Conservation (phyloP, 2,113 vertebrate species). For the Rhombomys opimus region DNA sequence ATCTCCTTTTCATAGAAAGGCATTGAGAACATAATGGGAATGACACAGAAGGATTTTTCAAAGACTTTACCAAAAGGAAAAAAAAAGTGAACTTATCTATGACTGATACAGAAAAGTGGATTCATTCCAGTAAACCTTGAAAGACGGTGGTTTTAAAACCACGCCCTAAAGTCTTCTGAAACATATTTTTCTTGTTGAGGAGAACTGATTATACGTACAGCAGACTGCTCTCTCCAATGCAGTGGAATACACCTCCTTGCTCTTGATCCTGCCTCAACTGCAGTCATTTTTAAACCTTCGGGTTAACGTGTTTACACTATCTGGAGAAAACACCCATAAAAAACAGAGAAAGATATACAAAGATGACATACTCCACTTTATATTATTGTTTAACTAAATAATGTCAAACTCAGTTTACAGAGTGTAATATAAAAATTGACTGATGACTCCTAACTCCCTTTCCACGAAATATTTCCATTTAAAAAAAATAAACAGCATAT, state of each 20-base stretch:
- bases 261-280: not conserved
- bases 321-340: not conserved
- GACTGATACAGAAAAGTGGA: slow-evolving; percentile 79
- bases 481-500: not conserved
- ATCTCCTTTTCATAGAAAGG: slow-evolving; percentile 76
- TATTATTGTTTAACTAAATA: not conserved
- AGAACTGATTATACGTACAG: not conserved
- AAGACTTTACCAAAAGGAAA: slow-evolving; percentile 75
- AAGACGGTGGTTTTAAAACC: slow-evolving; percentile 75
- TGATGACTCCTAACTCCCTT: not conserved
- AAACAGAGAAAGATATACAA: not conserved
- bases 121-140: slow-evolving; percentile 76
- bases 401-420: not conserved
- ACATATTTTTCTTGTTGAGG: slow-evolving; percentile 49
- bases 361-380: not conserved
- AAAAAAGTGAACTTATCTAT: slow-evolving; percentile 69
- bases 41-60: slow-evolving; percentile 79
- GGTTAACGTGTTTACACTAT: not conserved
- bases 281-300: not conserved
- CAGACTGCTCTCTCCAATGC: not conserved
- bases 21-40: slow-evolving; percentile 80
- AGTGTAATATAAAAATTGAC: not conserved
- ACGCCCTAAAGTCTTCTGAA: slow-evolving; percentile 58
- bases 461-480: not conserved
- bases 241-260: not conserved